Base-by-base conservation (phyloP, 2,888 invertebrate species). In the Dryomyza anilis region DNA sequence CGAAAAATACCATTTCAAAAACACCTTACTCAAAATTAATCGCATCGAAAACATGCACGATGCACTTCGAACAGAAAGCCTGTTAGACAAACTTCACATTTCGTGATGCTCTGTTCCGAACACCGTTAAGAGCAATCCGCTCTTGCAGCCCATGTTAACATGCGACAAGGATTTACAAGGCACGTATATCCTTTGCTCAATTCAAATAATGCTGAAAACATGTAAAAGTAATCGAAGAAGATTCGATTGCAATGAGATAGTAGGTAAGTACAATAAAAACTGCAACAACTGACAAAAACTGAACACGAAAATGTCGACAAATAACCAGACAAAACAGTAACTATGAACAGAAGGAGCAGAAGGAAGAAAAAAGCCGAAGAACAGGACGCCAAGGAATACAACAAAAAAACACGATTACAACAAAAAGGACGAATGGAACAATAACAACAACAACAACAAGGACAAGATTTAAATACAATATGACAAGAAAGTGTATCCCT, bases 161-260 rank as follows among this genome's bases (percentile, higher is more conserved):
- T n/a, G n/a, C n/a, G n/a, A n/a, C n/a, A n/a, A n/a, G n/a, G n/a
- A n/a, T n/a, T n/a, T n/a, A n/a, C n/a, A n/a, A n/a, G n/a, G n/a
- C n/a, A n/a, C n/a, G n/a, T n/a, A n/a, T n/a, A n/a, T n/a, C n/a
- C n/a, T 16, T 16, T 43, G 19, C 16, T 43, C 43, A 16, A 19
- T 43, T 19, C 43, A 43, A 43, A 4, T 19, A 43, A 43, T 50
- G 27, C 50, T 25, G 25, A 50, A 19, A 27, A 50, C 55, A 30
- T 55, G 55, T 55, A 55, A 55, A 57, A 57, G 57, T 43, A 57
- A 57, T 57, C 57, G 39, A 57, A 57, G n/a, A n/a, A n/a, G 57
- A 39, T 39, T 39, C 57, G 43, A 57, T 57, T 25, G 36, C 36
- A 27, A n/a, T n/a, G n/a, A n/a, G n/a, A n/a, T n/a, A n/a, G n/a